Base-by-base conservation (phyloP, 1,140 invertebrate genomes). In the Musca vetustissima region DNA sequence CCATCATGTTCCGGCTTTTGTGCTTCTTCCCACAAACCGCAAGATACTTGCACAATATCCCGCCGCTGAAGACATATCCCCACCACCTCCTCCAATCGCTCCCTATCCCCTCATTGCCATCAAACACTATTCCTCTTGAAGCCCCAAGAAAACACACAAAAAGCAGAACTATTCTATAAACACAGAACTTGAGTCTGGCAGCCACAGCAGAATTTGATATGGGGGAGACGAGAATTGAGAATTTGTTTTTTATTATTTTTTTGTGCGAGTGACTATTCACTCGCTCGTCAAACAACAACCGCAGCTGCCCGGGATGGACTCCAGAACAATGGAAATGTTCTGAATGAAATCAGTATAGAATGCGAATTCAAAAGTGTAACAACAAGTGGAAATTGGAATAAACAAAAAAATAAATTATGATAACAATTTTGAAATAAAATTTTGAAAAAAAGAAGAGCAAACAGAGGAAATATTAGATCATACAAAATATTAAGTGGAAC, bases 281-380 rank as follows among this genome's bases (percentile, higher is more conserved):
- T 28, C 28, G 8, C 8, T 28, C 28, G n/a, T n/a, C n/a, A n/a
- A n/a, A n/a, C n/a, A n/a, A 52, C 17, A 52, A 19, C 49, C 22
- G 19, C 17, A 36, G 28, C 14, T 59, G 15, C 8, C 17, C n/a
- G 48, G 22, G 57, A 61, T 61, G 57, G 57, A 61, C 57, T 61
- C 15, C 17, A 61, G 1, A 61, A 19, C 57, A 19, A 61, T 32
- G 32, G 28, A 21, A 61, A 36, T 21, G 28, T 19, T 61, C 28
- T 36, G 57, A 61, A 61, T 36, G 0, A 43, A 61, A 61, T 61
- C 28, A 61, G 57, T 61, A 19, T 21, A 21, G 19, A 61, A 61
- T 61, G 57, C 57, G 57, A 61, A 61, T 36, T 24, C 57, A 61
- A 36, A 61, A 61, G 57, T 21, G n/a, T 25, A 61, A 36, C 55